Conservation (phyloP, 2,797 vertebrate species). For the Glyptemys insculpta region DNA sequence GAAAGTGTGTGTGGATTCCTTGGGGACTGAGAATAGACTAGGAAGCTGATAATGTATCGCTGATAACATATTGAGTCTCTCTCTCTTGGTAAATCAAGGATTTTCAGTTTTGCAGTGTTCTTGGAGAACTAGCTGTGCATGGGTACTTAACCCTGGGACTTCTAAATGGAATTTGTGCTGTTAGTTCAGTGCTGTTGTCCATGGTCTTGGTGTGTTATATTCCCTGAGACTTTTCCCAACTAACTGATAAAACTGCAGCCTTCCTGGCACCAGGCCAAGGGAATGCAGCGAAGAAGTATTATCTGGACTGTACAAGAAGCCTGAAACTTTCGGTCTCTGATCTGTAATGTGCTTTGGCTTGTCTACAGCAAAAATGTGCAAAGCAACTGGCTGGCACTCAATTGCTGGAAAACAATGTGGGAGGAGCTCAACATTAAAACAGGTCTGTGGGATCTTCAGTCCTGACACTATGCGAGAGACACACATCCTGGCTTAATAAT, state of each 20-base stretch:
- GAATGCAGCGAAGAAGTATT: not conserved
- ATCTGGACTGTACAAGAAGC: not conserved
- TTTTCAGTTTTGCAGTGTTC: not conserved
- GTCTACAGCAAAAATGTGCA: not conserved
- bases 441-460: not conserved
- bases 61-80: not conserved
- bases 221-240: no score
- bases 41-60: not conserved
- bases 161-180: not conserved
- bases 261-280: not conserved
- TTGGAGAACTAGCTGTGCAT: not conserved
- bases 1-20: not conserved
- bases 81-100: not conserved
- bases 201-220: not conserved
- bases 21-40: not conserved
- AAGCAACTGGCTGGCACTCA: not conserved
- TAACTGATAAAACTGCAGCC: not conserved
- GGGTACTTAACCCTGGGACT: not conserved
- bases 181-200: not conserved
- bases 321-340: not conserved
- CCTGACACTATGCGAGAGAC: not conserved
- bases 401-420: not conserved
- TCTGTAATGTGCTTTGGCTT: not conserved
- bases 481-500: not conserved
- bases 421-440: not conserved